These are phyloP conservation scores for Anseranas semipalmata DNA, from an alignment of 2,113 vertebrate genomes.

Conservation along the genomic window DNA sequence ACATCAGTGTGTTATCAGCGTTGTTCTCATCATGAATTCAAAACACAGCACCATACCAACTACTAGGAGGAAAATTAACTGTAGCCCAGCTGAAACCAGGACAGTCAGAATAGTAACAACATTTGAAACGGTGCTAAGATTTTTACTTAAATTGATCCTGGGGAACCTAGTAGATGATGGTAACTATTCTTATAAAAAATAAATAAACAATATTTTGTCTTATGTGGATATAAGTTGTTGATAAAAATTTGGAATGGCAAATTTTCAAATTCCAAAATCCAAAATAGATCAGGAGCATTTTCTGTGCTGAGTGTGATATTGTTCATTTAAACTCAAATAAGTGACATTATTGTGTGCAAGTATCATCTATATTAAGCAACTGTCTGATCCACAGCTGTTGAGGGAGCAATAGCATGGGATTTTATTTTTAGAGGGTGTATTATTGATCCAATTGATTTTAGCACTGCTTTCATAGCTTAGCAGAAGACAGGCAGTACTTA, in stretches of 20 bases:
- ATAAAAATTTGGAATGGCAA: not conserved
- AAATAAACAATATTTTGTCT: not conserved
- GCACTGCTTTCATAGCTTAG: not conserved
- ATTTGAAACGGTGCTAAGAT: not conserved
- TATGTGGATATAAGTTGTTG: not conserved
- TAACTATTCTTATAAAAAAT: not conserved
- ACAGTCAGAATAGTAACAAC: not conserved
- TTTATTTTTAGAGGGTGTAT: not conserved
- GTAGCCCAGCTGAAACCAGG: too few relatives aligned
- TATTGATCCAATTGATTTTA: conserved; percentile 45
- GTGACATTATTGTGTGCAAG: not conserved
- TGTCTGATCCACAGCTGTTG: not conserved
- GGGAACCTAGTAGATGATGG: not conserved
- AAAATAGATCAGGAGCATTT: not conserved
- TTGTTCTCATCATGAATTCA: too few relatives aligned
- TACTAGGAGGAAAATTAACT: too few relatives aligned
- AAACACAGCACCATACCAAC: too few relatives aligned
- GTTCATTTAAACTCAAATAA: not conserved
- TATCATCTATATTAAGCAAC: not conserved
- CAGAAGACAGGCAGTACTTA: not conserved
- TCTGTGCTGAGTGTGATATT: not conserved
- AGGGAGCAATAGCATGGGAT: not conserved
- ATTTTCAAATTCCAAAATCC: not conserved
- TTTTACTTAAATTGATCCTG: not conserved
- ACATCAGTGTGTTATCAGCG: too few relatives aligned